These are phyloP conservation scores for Melanotaenia boesemani DNA, from an alignment of 2,797 vertebrate species.

Conservation along the genomic window DNA sequence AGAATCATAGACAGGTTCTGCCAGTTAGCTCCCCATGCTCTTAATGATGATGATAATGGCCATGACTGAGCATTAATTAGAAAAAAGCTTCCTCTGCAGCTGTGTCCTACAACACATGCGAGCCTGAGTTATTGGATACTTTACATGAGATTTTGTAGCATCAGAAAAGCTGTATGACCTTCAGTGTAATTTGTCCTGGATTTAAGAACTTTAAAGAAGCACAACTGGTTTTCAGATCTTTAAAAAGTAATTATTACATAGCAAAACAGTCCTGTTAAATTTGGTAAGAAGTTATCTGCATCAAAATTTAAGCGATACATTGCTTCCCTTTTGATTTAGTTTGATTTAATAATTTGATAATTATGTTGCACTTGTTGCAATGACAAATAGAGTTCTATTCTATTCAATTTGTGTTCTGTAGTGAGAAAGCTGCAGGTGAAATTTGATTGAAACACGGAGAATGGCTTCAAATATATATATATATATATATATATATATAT, in stretches of 20 bases:
- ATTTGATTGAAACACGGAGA: background rate
- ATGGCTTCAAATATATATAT: too few relatives aligned
- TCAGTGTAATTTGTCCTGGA: background rate
- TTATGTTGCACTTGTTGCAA: too few relatives aligned
- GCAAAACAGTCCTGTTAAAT: background rate
- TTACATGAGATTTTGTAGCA: background rate
- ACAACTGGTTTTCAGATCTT: background rate
- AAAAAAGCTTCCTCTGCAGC: conserved; percentile 35
- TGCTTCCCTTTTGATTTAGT: too few relatives aligned
- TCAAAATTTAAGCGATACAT: background rate
- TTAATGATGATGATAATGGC: conserved; percentile 42
- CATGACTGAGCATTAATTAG: conserved; percentile 36
- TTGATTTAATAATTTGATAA: too few relatives aligned
- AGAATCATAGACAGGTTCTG: conserved; percentile 35
- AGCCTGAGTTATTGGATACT: background rate
- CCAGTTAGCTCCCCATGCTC: conserved; percentile 28
- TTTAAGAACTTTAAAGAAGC: too few relatives aligned
- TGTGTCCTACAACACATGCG: conserved; percentile 27
- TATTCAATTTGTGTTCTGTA: too few relatives aligned
- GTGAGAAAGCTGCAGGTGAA: too few relatives aligned
- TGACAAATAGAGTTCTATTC: too few relatives aligned
- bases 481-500: too few relatives aligned
- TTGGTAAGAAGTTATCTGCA: background rate
- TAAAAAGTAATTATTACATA: background rate
- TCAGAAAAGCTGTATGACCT: background rate